phyloP scores from a whole-genome alignment of 1,140 invertebrate species.

The Zophobas morio region DNA sequence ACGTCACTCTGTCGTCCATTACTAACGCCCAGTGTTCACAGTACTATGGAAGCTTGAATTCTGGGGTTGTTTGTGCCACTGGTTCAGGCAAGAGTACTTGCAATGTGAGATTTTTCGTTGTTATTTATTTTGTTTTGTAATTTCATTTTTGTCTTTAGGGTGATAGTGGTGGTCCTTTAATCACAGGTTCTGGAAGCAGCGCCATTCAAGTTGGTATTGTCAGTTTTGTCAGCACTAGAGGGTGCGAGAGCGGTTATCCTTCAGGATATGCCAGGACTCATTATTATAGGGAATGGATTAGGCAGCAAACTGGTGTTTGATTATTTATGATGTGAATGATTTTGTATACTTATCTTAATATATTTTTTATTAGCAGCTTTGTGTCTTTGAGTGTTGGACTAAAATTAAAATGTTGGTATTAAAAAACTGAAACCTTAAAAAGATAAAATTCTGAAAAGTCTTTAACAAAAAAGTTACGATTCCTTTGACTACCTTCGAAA shows the following conservation, averaged over 20 bases:
- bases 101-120: slow-evolving; percentile 52
- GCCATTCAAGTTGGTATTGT: slow-evolving; percentile 53
- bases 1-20: slow-evolving; percentile 55
- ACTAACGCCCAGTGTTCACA: slow-evolving; percentile 54
- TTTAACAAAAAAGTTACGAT: too few relatives aligned
- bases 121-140: neutral
- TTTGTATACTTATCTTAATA: too few relatives aligned
- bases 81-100: slow-evolving; percentile 55
- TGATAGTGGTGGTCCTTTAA: slow-evolving; percentile 70
- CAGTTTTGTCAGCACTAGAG: slow-evolving; percentile 56
- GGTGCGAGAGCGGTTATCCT: slow-evolving; percentile 70
- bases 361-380: too few relatives aligned
- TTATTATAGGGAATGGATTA: neutral
- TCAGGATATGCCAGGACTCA: slow-evolving; percentile 71
- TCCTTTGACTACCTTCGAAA: too few relatives aligned
- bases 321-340: too few relatives aligned
- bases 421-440: too few relatives aligned
- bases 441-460: too few relatives aligned
- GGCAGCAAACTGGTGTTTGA: slow-evolving; percentile 47
- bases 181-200: slow-evolving; percentile 62
- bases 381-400: too few relatives aligned
- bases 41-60: slow-evolving; percentile 41
- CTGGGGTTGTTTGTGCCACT: neutral
- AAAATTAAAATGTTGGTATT: too few relatives aligned
- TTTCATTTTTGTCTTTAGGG: slow-evolving; percentile 64